Evolutionary conservation across 2,113 vertebrate genomes (phyloP), one percentile per base, ranked within the genome.

Genomic region (Dendrocopos noguchii): DNA sequence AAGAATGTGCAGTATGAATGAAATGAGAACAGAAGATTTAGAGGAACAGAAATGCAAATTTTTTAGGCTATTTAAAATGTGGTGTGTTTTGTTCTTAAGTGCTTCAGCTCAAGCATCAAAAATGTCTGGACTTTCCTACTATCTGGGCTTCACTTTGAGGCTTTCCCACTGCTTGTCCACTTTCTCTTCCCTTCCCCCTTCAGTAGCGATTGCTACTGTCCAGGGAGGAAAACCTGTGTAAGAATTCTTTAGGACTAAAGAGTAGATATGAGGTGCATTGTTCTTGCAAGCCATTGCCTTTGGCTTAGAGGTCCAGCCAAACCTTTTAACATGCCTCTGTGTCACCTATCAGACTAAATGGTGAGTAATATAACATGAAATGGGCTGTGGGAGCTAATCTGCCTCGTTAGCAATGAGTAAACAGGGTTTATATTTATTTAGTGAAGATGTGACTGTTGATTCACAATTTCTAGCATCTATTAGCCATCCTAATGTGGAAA

Each of bases 401-500:
- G 74, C 84, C 71, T 76, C 14, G 31, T 87, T 92, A 92, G 74
- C 80, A 81, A 2, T 39, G 77, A 76, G 59, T 66, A 75, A 86
- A 92, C 67, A 86, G 73, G 28, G 7, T 72, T 85, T 84, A 2
- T 96, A 19, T 95, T 93, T 93, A 59, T 72, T 92, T 76, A 95
- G 74, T 50, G 78, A 42, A 66, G 83, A 61, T 11, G 15, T 87
- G 71, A 31, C n/a, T 10, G 20, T 46, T 87, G 70, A 80, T 33
- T 94, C 77, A 86, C 59, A 34, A 59, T 56, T 79, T 74, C 57
- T 81, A 74, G 76, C 86, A 68, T 34, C 80, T 90, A 3, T 84
- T 95, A 86, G 46, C 70, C 19, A 3, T 57, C 59, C 92, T 94
- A 88, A 93, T 92, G 77, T 94, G 95, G 94, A 95, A 95, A 87